Base-by-base conservation (phyloP, 2,888 invertebrate genomes). In the Diaphora mendica region DNA sequence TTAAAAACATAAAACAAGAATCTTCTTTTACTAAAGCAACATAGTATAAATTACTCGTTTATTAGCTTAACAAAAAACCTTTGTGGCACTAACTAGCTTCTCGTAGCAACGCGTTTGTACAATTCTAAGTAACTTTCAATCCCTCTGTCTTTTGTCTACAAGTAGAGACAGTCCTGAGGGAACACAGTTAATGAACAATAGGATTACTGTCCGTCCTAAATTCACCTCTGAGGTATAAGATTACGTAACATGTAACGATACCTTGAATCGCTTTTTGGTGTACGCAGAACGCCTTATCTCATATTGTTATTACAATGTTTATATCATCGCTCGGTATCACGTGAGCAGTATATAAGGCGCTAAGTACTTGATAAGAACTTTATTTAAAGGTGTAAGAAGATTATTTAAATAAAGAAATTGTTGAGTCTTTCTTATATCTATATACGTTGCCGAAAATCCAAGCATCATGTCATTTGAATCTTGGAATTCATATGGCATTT, bases 101-200 rank as follows among this genome's bases (percentile, higher is more conserved):
- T 11, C 35, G n/a, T 64, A 33, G 33, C 64, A 64, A 13, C 26
- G 15, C 26, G 26, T 17, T 30, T 26, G 30, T 17, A 62, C 62
- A 62, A 62, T 0, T 62, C 62, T 20, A 30, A 62, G 62, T 17
- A 30, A 20, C 64, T 39, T 33, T 65, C 35, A 35, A 65, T 39
- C 51, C 23, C 33, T 68, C 48, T 67, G 33, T 68, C 55, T 35
- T 68, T 68, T 68, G 68, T 68, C 33, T 51, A 35, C 42, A 23
- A 20, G n/a, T 13, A 33, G 23, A 11, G 66, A 30, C n/a, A 23
- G n/a, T 33, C 64, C 68, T 42, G 23, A 68, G 51, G 72, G 68
- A 73, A 68, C 51, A 30, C 55, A 66, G 35, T 71, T 71, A 71
- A 71, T 71, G 55, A 71, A 73, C 70, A 70, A 73, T 70, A 70